phyloP scores from a whole-genome alignment of 2,113 vertebrate genomes.

The Clarias gariepinus region DNA sequence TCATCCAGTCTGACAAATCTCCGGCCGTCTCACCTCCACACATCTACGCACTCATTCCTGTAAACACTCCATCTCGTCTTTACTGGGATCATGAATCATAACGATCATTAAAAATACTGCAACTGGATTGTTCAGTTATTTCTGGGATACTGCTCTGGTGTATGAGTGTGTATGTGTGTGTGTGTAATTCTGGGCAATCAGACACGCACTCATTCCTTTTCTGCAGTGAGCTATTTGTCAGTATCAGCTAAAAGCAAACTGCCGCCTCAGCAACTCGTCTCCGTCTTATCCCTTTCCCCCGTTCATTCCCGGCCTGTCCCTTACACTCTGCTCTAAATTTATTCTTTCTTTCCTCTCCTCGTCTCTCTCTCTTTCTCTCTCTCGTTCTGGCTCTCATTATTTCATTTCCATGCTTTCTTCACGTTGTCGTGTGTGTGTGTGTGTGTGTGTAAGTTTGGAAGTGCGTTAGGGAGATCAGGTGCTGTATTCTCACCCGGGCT shows the following conservation, averaged over 20 bases:
- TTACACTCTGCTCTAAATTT: slow-evolving; percentile 12
- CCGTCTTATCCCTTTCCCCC: slow-evolving; percentile 1
- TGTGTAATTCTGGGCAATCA: neutral
- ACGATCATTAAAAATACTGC: neutral
- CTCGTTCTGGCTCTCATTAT: neutral
- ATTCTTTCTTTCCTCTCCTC: neutral
- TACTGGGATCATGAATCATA: slow-evolving; percentile 5
- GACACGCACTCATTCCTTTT: neutral
- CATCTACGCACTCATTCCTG: neutral
- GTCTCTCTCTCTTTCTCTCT: neutral
- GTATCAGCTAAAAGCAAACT: slow-evolving; percentile 23
- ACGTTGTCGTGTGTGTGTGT: slow-evolving; percentile 4
- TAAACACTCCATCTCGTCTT: neutral
- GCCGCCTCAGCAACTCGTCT: slow-evolving; percentile 35
- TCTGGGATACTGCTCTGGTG: neutral
- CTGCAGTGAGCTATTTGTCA: slow-evolving; percentile 17
- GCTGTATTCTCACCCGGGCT: slow-evolving; percentile 35
- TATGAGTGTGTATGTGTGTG: neutral
- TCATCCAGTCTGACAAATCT: neutral
- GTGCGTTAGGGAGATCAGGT: slow-evolving; percentile 46
- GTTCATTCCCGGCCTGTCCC: slow-evolving; percentile 4
- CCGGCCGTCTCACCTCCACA: neutral
- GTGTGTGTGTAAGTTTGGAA: slow-evolving; percentile 21
- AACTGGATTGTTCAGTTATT: neutral
- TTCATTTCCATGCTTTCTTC: neutral